These are phyloP conservation scores for Amaurobius ferox DNA, from an alignment of 2,888 invertebrate genomes.

Conservation along the genomic window DNA sequence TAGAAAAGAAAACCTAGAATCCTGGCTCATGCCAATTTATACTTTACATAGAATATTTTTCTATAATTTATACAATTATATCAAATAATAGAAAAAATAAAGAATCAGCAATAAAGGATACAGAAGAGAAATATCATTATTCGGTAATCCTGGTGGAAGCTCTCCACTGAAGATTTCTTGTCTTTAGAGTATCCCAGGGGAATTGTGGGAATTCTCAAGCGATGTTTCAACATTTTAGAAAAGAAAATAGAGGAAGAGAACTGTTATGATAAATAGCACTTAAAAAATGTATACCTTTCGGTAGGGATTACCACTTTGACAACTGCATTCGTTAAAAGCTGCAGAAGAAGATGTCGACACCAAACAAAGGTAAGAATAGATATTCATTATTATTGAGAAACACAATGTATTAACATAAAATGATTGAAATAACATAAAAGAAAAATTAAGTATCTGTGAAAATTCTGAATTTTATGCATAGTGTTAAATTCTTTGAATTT, in stretches of 20 bases:
- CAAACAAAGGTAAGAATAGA: conserved; percentile 74
- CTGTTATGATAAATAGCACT: conserved; percentile 60
- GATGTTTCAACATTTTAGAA: conserved; percentile 33
- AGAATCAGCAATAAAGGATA: conserved; percentile 36
- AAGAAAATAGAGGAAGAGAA: conserved; percentile 42
- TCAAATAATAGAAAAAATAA: too few species aligned
- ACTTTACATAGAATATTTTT: too few species aligned
- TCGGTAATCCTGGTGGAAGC: not conserved
- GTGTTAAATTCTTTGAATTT: not conserved
- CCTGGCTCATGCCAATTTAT: too few species aligned
- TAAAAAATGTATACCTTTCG: conserved; percentile 85
- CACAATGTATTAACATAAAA: conserved; percentile 50
- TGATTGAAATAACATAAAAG: conserved; percentile 27
- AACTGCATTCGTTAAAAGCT: conserved; percentile 91
- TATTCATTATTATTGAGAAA: conserved; percentile 72
- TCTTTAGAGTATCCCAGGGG: conserved; percentile 32
- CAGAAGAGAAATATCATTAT: conserved; percentile 1
- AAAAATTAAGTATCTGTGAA: not conserved
- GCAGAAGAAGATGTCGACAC: conserved; percentile 78
- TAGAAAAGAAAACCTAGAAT: too few species aligned
- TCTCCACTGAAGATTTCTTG: conserved; percentile 2
- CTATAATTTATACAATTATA: too few species aligned
- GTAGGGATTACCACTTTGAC: conserved; percentile 99
- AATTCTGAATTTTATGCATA: not conserved
- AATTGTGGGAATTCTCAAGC: conserved; percentile 7